Evolutionary conservation across 53 echinoderm and acorn worm species (phyloP).

Genomic region (Crossaster papposus): DNA sequence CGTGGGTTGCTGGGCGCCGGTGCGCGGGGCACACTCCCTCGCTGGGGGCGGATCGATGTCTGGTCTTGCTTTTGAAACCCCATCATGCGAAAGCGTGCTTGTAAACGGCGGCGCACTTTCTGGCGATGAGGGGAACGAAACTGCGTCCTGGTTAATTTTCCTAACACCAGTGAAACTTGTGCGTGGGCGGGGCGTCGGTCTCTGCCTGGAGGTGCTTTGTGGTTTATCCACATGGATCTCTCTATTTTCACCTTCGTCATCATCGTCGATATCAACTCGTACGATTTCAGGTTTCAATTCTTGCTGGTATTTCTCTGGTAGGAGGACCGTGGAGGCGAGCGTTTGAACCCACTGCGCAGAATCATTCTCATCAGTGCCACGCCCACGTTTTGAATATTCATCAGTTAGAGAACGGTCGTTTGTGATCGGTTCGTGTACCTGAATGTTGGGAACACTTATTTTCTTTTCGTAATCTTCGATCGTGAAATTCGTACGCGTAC

Average conservation of each 20-base stretch:
- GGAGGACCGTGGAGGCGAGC: conserved; percentile 36
- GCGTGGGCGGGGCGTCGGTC: conserved; percentile 30
- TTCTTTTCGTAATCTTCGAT: not conserved
- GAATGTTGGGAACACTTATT: conserved; percentile 31
- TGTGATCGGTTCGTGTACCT: conserved; percentile 14
- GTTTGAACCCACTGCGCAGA: conserved; percentile 56
- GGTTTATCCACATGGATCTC: not conserved
- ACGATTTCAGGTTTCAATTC: conserved; percentile 19
- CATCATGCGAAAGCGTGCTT: not conserved
- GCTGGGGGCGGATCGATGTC: conserved; percentile 26
- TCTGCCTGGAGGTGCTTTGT: not conserved
- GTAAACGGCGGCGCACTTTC: conserved; percentile 24
- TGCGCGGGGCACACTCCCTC: conserved; percentile 6
- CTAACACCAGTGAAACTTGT: not conserved
- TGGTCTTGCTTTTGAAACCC: not conserved
- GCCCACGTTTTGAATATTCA: not conserved
- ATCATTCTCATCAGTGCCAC: not conserved
- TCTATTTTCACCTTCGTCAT: conserved; percentile 22
- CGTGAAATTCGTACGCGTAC: conserved; percentile 3
- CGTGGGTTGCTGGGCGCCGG: conserved; percentile 40
- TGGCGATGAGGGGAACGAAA: not conserved
- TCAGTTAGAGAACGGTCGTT: not conserved
- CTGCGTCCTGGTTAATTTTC: not conserved
- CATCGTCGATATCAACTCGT: conserved; percentile 14
- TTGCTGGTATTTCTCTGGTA: conserved; percentile 35